phyloP scores from a whole-genome alignment of 2,888 invertebrate species.

The Ganaspis brasiliensis region DNA sequence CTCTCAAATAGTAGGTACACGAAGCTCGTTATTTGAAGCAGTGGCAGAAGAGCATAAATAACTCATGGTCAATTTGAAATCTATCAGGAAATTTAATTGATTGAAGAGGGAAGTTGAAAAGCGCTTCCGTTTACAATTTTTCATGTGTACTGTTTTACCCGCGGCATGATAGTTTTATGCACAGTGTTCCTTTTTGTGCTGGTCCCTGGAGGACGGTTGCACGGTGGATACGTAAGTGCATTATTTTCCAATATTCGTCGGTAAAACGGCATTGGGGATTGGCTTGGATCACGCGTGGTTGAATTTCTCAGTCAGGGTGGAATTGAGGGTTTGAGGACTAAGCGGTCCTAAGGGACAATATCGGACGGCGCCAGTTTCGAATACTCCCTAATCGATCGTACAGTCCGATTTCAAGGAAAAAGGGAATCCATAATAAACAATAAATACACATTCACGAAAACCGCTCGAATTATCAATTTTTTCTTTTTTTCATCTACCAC shows the following conservation, averaged over 20 bases:
- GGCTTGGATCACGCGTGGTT: constrained; percentile 71
- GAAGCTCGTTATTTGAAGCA: no score
- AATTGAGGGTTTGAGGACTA: constrained; percentile 67
- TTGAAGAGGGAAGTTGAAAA: constrained; percentile 35
- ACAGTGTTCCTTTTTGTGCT: constrained; percentile 55
- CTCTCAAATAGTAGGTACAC: no score
- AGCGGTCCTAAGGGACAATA: constrained; percentile 76
- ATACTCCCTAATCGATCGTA: constrained; percentile 77
- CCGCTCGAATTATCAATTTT: no score
- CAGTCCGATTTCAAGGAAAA: constrained; percentile 39
- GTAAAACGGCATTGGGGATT: constrained; percentile 62
- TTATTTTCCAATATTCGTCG: constrained; percentile 77
- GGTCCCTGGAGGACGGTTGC: constrained; percentile 60
- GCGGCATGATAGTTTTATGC: constrained; percentile 26
- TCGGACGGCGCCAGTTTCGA: constrained; percentile 71
- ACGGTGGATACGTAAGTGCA: constrained; percentile 72
- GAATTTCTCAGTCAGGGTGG: constrained; percentile 71
- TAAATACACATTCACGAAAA: no score
- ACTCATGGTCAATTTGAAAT: constrained; percentile 2
- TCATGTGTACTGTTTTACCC: constrained; percentile 1
- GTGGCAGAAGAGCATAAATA: neutral
- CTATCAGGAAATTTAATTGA: constrained; percentile 34
- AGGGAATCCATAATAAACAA: no score
- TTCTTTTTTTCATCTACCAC: no score
- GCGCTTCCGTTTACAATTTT: constrained; percentile 31